Conservation (phyloP, 2,797 vertebrate species). For the Pelochelys cantorii region DNA sequence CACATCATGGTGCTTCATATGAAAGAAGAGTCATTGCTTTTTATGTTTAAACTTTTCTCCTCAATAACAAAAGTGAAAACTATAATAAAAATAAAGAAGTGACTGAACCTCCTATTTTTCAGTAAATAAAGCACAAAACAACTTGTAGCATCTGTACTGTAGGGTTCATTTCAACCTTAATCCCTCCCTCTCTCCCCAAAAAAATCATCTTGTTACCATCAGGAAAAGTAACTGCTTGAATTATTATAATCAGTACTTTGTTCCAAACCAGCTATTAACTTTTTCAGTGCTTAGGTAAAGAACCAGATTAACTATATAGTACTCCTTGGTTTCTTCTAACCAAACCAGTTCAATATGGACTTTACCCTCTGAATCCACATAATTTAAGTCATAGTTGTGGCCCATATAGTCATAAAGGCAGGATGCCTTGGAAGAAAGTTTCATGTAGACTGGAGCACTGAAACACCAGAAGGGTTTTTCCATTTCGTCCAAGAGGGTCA, state of each 20-base stretch:
- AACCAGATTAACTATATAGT: constrained; percentile 82
- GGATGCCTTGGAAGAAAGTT: not conserved
- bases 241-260: constrained; percentile 80
- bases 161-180: constrained; percentile 23
- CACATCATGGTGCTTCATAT: not conserved
- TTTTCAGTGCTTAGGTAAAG: constrained; percentile 83
- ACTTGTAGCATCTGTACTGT: not conserved
- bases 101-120: not conserved
- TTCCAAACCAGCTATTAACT: constrained; percentile 88
- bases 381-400: constrained; percentile 76
- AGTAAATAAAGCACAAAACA: not conserved
- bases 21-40: not conserved
- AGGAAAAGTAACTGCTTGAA: not conserved
- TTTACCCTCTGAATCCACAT: constrained; percentile 82
- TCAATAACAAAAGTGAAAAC: not conserved
- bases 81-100: not conserved
- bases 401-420: constrained; percentile 80
- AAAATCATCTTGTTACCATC: not conserved
- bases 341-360: constrained; percentile 81
- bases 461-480: constrained; percentile 89
- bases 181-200: not conserved
- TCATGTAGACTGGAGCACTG: constrained; percentile 82
- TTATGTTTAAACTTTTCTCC: not conserved
- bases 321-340: constrained; percentile 81
- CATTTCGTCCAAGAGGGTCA: constrained; percentile 89